A percentile compares a stretch with the other conserved stretches of the same genome.
Conservation (phyloP, 2,113 vertebrate species). For the western clawed frog (Xenopus tropicalis) region UCB_Xtro_10.0 CM004443.2:45713001-45713500, state of each 20-base stretch:
- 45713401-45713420: background rate
- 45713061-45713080: no score
- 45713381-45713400: background rate
- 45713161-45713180: background rate
- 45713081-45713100: no score
- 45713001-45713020: no score
- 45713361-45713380: constrained; percentile 9
- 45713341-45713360: constrained; percentile 4
- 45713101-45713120: no score
- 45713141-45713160: background rate
- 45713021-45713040: no score
- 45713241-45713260: background rate
- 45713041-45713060: no score
- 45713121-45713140: no score
- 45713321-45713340: constrained; percentile 11
- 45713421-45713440: constrained; percentile 7
- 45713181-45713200: background rate
- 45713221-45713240: background rate
- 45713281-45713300: background rate
- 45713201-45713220: background rate
- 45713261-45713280: background rate
- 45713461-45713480: background rate
- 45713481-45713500: background rate
- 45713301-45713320: background rate
- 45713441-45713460: background rate